These are phyloP conservation scores for Mustela nigripes DNA, from an alignment of 2,113 vertebrate genomes.

Conservation along the genomic window DNA sequence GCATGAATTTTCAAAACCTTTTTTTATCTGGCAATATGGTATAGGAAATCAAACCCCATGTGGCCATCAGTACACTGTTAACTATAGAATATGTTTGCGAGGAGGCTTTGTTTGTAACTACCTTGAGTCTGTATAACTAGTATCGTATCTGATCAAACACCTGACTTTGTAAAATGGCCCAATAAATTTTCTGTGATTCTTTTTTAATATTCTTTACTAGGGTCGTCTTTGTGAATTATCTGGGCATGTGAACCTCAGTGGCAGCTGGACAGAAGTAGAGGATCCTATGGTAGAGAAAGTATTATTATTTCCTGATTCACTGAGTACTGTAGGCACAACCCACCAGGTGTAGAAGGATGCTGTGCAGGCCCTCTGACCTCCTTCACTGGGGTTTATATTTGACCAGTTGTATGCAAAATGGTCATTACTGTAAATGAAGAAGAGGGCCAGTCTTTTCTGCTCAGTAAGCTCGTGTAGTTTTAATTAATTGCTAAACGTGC, in stretches of 20 bases:
- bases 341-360: neutral
- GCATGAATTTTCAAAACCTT: constrained; percentile 57
- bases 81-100: neutral
- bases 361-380: neutral
- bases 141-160: neutral
- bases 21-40: constrained; percentile 63
- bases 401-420: neutral
- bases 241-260: neutral
- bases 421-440: neutral
- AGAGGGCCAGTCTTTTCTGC: neutral
- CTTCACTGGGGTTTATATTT: neutral
- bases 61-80: neutral
- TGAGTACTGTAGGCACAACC: neutral
- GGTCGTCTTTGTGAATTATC: neutral
- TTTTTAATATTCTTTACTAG: neutral
- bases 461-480: neutral
- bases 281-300: neutral
- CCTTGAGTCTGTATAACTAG: neutral
- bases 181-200: neutral
- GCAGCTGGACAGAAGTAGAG: neutral
- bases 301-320: neutral
- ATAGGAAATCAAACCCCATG: constrained; percentile 47
- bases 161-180: constrained; percentile 1
- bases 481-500: neutral
- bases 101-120: neutral